Evolutionary conservation across 1,140 invertebrate genomes (phyloP), one percentile per base, ranked within the genome.

Genomic region (Euwallacea fornicatus): DNA sequence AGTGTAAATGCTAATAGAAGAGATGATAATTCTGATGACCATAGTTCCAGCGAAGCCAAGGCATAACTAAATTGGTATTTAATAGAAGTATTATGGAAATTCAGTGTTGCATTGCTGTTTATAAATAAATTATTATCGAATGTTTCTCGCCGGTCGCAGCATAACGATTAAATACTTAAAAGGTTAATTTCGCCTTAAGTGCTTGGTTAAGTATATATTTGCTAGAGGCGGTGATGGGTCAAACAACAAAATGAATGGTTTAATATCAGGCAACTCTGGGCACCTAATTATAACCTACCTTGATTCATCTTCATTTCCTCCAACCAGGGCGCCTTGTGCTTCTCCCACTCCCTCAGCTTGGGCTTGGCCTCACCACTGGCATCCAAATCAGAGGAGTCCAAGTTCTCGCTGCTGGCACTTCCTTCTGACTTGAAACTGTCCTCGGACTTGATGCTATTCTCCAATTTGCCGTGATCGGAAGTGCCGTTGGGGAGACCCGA

Each of bases 301-400:
- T 89, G 87, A 76, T 88, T 88, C 42, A 87, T 80, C 76, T 89
- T 89, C 71, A 90, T 82, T 76, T 90, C 88, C 70, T 85, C 88
- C 83, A 90, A 85, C 88, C 88, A 90, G 0, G 88, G 88, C 56
- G 86, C 88, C 74, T 84, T 85, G 72, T 88, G 85, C 75, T 87
- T 88, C 74, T 88, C 87, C 84, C 84, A 85, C 73, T 85, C 83
- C 1, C 83, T 78, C 43, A 84, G 76, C 75, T 84, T 85, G 6
- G 84, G 84, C 74, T 85, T 86, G 10, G 81, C 75, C 16, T 83
- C 83, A 75, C 79, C 83, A 75, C 79, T 63, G 80, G 76, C 16
- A 55, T 74, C 66, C 42, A 72, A 69, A 11, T 73, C 61, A 13
- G 66, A 70, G 13, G 59, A 69, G 63, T 64, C 43, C 55, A 72